These are phyloP conservation scores for Urocolius indicus DNA, from an alignment of 2,113 vertebrate genomes.

Conservation along the genomic window DNA sequence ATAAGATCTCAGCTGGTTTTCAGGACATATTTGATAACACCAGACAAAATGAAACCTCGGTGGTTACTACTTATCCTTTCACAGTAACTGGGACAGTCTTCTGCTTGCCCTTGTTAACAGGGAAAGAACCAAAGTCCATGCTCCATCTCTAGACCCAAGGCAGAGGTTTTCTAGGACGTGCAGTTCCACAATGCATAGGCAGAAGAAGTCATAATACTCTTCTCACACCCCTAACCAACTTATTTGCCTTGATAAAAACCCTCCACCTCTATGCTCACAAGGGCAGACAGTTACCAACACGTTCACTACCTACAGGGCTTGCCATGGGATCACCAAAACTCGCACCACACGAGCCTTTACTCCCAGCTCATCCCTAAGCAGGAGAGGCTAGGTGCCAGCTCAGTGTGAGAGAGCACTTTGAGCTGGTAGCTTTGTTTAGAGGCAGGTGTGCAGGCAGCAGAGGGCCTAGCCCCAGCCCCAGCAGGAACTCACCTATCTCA, in stretches of 20 bases:
- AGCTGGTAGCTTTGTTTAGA: too few relatives aligned
- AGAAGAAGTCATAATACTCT: not conserved
- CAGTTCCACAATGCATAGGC: fast-evolving
- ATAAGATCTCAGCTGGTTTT: not conserved
- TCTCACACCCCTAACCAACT: not conserved
- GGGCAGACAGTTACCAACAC: not conserved
- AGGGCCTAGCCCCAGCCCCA: not conserved
- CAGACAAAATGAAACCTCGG: not conserved
- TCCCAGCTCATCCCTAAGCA: not conserved
- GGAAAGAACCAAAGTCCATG: not conserved
- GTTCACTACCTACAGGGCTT: not conserved
- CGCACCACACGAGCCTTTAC: fast-evolving
- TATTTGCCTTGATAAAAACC: not conserved
- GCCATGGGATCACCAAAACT: not conserved
- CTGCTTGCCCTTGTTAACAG: not conserved
- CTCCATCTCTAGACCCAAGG: not conserved
- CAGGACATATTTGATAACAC: not conserved
- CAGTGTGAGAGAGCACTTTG: not conserved
- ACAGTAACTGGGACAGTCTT: not conserved
- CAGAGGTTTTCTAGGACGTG: not conserved
- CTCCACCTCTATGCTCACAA: not conserved
- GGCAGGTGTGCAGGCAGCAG: not conserved
- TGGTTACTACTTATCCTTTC: not conserved
- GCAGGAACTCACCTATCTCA: constrained; percentile 89
- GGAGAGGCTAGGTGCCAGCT: not conserved